Evolutionary conservation across 2,113 vertebrate genomes (phyloP), one percentile per base, ranked within the genome.

Genomic region (Columba livia): DNA sequence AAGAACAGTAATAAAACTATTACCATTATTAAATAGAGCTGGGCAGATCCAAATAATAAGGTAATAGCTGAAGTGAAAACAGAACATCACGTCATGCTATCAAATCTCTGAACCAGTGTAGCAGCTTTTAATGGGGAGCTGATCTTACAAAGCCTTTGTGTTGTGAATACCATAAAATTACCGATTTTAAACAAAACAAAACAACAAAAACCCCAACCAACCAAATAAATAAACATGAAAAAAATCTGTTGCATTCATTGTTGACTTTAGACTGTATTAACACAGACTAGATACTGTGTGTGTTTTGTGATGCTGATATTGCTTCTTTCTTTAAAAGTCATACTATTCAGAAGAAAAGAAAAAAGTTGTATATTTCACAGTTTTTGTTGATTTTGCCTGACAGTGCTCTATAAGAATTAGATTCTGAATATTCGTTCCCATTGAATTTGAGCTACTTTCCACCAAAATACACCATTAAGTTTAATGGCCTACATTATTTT

Each of bases 121-220:
- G 36, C 53, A 67, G 28, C 2, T 42, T 34, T 9, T 23, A 60
- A 31, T 5, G 10, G 13, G 15, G 8, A 85, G 1, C 13, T 66
- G 44, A 10, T 62, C 11, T 77, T 53, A 50, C 6, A 69, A 84
- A 89, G 34, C 4, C 7, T 38, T 90, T 11, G 9, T 51, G 11
- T 70, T 80, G 19, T 42, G 16, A 71, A 31, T 51, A 60, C 5
- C 13, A 25, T 20, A 47, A 71, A 84, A 72, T 23, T 40, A 40
- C 5, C 3, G 11, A 10, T 15, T 12, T 67, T 57, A 16, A 42
- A 11, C 4, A 6, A 0, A 18, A 14, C 24, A 69, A 54, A 7
- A 34, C 13, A 54, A 40, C 7, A 38, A 12, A 32, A 20, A 19
- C 18, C 44, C 18, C 44, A 47, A 19, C 44, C 44, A 47, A 47